Evolutionary conservation across 1,140 invertebrate species (phyloP), one percentile per base, ranked within the genome.

Genomic region (Drosophila fuyamai): DNA sequence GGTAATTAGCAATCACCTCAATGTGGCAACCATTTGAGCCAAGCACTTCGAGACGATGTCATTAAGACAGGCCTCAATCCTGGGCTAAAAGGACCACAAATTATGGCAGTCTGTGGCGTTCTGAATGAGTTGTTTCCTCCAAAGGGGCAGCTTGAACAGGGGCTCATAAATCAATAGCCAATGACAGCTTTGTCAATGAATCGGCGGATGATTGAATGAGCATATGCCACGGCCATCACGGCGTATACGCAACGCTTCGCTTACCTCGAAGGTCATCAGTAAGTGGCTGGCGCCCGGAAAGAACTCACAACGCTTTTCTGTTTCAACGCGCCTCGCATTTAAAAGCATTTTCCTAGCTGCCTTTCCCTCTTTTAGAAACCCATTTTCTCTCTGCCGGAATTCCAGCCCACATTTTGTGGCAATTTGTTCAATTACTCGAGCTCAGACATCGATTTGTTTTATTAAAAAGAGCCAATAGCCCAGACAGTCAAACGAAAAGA

Each of bases 391-490:
- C 62, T 53, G 59, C 77, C 71, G 60, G 41, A 66, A 71, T 23
- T 41, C 36, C 32, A 32, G 35, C 4, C 10, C 32, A 56, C 68
- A 72, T 59, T 80, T 70, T 76, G 66, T 47, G 66, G 80, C 84
- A 88, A 84, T 88, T 88, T 84, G 84, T 78, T 80, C 80, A 90
- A 88, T 88, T 89, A 89, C 84, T 70, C 63, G 54, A 76, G 61
- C 70, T 63, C 54, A 54, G 59, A 46, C 63, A 76, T 86, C 84
- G 77, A 84, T 90, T 88, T 89, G 68, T 72, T 88, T 86, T 86
- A 86, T 86, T 88, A 86, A 86, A 86, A 85, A 72, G 44, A 62
- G 29, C 55, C 50, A 35, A 57, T n/a, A 29, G 38, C 40, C 57
- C 2, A 47, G 46, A 4, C 43, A 44, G 36, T 9, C 27, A 32